Evolutionary conservation across 2,888 invertebrate genomes (phyloP).

Genomic region (Drosophila bunnanda): DNA sequence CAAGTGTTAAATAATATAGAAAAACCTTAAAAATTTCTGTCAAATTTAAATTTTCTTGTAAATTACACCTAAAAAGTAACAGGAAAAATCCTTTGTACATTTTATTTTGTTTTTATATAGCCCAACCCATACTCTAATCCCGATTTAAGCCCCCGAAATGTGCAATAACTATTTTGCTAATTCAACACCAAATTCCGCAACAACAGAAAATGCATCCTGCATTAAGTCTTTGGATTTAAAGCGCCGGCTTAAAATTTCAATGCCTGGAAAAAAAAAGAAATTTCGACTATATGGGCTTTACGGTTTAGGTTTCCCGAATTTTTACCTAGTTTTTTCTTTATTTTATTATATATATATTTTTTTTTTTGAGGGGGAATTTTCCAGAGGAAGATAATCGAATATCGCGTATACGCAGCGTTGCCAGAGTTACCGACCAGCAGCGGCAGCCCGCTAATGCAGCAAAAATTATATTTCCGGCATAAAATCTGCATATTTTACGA

Average conservation of each 20-base stretch:
- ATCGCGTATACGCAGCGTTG: slow-evolving; percentile 61
- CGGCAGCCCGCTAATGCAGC: slow-evolving; percentile 59
- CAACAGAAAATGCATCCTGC: neutral
- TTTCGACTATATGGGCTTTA: neutral
- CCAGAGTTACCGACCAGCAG: slow-evolving; percentile 16
- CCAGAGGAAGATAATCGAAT: slow-evolving; percentile 32
- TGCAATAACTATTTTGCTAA: slow-evolving; percentile 32
- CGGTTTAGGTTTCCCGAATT: neutral
- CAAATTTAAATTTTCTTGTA: neutral
- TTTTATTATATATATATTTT: neutral
- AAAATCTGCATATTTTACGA: slow-evolving; percentile 64
- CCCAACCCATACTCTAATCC: neutral
- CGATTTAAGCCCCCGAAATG: slow-evolving; percentile 11
- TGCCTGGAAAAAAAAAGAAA: slow-evolving; percentile 4
- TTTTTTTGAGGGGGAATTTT: slow-evolving; percentile 2
- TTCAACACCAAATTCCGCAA: slow-evolving; percentile 5
- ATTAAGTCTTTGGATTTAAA: slow-evolving; percentile 17
- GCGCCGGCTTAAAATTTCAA: slow-evolving; percentile 2
- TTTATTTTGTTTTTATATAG: neutral
- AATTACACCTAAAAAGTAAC: neutral
- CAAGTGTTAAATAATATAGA: no score
- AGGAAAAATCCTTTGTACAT: neutral
- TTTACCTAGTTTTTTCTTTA: neutral
- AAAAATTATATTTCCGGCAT: slow-evolving; percentile 61
- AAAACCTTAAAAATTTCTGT: no score